These are phyloP conservation scores for Thera obeliscata DNA, from an alignment of 2,888 invertebrate genomes.

Conservation along the genomic window DNA sequence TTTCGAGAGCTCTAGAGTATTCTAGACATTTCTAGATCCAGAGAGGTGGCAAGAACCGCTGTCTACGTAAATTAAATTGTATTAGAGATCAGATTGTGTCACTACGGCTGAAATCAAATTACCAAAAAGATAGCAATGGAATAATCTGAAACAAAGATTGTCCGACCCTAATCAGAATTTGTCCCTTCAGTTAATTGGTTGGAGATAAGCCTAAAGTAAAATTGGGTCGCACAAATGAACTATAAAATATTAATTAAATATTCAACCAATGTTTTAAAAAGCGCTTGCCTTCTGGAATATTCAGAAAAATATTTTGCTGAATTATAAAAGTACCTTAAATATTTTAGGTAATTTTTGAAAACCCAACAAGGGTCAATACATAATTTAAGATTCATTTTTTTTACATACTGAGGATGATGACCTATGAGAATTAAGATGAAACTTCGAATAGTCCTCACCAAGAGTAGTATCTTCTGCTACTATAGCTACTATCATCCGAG, in stretches of 20 bases:
- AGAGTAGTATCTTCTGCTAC: no score
- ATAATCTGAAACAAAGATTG: conserved; percentile 28
- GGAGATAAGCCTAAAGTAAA: conserved; percentile 30
- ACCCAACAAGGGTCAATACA: no score
- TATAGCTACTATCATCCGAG: no score
- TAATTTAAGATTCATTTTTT: no score
- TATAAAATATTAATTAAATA: conserved; percentile 31
- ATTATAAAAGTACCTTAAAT: not conserved
- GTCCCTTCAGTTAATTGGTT: conserved; percentile 26
- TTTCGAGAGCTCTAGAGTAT: no score
- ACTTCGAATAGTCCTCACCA: no score
- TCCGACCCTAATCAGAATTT: conserved; percentile 32
- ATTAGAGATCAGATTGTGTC: not conserved
- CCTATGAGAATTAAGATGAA: no score
- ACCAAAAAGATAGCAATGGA: conserved; percentile 9
- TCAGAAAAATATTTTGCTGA: not conserved
- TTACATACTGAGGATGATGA: no score
- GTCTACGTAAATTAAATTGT: not conserved
- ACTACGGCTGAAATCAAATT: conserved; percentile 17
- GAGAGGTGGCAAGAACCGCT: no score
- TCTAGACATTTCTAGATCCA: no score
- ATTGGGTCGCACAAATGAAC: conserved; percentile 29
- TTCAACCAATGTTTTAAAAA: conserved; percentile 7
- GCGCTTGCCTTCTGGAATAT: not conserved
- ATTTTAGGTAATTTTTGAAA: no score